These are phyloP conservation scores for Cataglyphis hispanica DNA, from an alignment of 1,140 invertebrate species.

Conservation along the genomic window DNA sequence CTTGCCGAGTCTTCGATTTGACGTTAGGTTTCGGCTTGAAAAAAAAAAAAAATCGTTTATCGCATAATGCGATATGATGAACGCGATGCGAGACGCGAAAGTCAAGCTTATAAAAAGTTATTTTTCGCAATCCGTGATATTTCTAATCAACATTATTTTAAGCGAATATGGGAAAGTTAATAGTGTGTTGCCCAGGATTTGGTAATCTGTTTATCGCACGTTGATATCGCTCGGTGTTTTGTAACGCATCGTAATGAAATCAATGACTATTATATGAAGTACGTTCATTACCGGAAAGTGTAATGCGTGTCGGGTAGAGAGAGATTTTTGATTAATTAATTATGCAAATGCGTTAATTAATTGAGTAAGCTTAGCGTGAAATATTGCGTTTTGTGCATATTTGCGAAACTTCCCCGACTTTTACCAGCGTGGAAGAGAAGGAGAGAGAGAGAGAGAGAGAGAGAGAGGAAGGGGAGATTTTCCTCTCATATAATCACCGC, in stretches of 20 bases:
- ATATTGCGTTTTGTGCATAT: slow-evolving; percentile 49
- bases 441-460: too few species aligned
- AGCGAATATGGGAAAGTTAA: slow-evolving; percentile 21
- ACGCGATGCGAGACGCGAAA: not conserved
- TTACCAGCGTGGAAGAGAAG: not conserved
- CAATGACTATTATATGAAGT: slow-evolving; percentile 51
- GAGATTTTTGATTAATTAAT: slow-evolving; percentile 61
- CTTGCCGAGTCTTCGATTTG: slow-evolving; percentile 24
- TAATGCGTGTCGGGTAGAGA: slow-evolving; percentile 39
- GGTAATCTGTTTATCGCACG: slow-evolving; percentile 36
- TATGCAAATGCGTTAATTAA: slow-evolving; percentile 60
- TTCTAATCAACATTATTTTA: slow-evolving; percentile 17
- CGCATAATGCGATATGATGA: not conserved
- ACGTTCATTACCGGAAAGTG: slow-evolving; percentile 47
- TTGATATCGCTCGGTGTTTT: slow-evolving; percentile 37
- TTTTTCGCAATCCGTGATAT: not conserved
- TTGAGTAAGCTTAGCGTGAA: slow-evolving; percentile 55
- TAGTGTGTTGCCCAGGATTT: slow-evolving; percentile 21
- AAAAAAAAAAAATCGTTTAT: not conserved
- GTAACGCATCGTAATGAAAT: slow-evolving; percentile 48
- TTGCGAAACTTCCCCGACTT: slow-evolving; percentile 49
- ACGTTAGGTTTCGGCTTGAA: slow-evolving; percentile 19
- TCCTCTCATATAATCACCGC: slow-evolving; percentile 18
- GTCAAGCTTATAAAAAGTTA: not conserved
- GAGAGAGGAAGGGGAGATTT: not conserved